Conservation (phyloP, 2,888 invertebrate species). For the Brachyptera risi region DNA sequence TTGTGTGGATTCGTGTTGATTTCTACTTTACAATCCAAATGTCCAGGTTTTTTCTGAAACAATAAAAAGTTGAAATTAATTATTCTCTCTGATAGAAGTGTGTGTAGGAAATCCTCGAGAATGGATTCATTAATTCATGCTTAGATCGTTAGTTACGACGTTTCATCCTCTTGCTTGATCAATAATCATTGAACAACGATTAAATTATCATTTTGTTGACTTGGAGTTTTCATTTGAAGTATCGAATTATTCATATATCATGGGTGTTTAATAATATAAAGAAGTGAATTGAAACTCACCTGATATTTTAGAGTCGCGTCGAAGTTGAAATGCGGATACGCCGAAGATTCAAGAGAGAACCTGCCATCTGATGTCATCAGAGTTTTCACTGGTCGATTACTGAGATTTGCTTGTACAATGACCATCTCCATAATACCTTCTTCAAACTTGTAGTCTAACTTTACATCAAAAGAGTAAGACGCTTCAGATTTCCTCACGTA, state of each 20-base stretch:
- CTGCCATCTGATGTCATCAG: conserved; percentile 60
- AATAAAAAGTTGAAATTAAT: not conserved
- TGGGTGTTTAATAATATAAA: too few species aligned
- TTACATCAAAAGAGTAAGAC: conserved; percentile 55
- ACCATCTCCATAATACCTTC: conserved; percentile 54
- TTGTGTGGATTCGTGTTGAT: conserved; percentile 63
- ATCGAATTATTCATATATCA: not conserved
- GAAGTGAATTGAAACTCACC: too few species aligned
- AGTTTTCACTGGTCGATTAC: conserved; percentile 55
- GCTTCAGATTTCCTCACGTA: conserved; percentile 59
- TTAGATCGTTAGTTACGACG: too few species aligned
- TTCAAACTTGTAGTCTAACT: conserved; percentile 63
- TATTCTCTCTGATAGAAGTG: too few species aligned
- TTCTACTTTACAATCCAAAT: conserved; percentile 66
- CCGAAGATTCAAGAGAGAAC: conserved; percentile 65
- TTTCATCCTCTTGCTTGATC: too few species aligned
- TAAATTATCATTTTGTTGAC: too few species aligned
- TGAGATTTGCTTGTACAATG: conserved; percentile 40
- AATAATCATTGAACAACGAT: too few species aligned
- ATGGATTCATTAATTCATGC: too few species aligned
- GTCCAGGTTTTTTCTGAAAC: conserved; percentile 62
- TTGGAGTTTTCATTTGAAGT: too few species aligned
- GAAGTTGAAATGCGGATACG: conserved; percentile 71
- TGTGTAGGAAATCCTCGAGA: too few species aligned
- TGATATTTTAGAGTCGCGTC: conserved; percentile 59